Evolutionary conservation across 2,113 vertebrate species (phyloP).

Genomic region (Corydoras sp.): DNA sequence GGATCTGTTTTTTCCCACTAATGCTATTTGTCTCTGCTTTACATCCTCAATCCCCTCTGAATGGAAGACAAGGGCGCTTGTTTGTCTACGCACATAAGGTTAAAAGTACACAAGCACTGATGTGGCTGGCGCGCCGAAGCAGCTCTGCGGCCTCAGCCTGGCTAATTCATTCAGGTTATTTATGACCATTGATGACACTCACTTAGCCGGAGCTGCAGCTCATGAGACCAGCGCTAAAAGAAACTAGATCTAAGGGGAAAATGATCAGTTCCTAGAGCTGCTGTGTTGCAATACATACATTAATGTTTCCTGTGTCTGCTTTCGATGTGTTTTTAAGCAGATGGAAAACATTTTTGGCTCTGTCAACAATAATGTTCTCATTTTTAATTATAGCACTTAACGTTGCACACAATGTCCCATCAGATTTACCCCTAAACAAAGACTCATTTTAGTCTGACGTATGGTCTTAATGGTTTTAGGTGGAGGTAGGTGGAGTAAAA

Average conservation of each 20-base stretch:
- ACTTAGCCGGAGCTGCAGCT: constrained; percentile 10
- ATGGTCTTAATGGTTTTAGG: no score
- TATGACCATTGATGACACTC: constrained; percentile 29
- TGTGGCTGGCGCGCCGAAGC: constrained; percentile 3
- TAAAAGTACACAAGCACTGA: constrained; percentile 32
- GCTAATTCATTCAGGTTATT: constrained; percentile 34
- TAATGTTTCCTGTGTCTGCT: no score
- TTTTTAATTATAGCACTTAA: no score
- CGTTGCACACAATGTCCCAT: no score
- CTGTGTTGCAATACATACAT: background rate
- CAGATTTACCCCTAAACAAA: no score
- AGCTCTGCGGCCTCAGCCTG: background rate
- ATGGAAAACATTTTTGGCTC: no score
- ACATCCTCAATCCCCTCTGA: constrained; percentile 29
- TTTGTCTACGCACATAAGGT: constrained; percentile 39
- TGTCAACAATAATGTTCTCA: no score
- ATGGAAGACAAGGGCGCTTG: constrained; percentile 24
- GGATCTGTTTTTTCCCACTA: constrained; percentile 36
- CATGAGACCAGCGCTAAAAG: background rate
- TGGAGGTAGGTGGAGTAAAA: no score
- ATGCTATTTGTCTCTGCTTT: constrained; percentile 38
- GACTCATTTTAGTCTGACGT: no score
- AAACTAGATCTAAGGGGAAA: background rate
- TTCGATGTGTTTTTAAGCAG: no score
- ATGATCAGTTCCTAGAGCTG: background rate